phyloP scores from a whole-genome alignment of 2,113 vertebrate species.

The Ptychochromis oligacanthus region DNA sequence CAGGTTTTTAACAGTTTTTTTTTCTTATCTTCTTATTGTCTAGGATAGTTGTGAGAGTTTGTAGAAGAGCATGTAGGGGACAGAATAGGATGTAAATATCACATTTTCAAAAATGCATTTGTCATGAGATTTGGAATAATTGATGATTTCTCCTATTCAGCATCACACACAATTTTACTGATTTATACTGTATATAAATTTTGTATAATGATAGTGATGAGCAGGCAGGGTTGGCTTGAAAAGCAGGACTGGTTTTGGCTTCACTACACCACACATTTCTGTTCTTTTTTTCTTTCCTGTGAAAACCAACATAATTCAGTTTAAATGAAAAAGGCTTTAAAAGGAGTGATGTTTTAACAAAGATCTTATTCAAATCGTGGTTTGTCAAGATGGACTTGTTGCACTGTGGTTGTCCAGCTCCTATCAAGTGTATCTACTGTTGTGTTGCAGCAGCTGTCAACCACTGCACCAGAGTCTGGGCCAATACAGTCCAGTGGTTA shows the following conservation, averaged over 20 bases:
- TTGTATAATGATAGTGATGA: not conserved
- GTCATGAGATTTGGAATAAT: not conserved
- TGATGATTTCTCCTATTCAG: not conserved
- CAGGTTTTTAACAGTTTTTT: not conserved
- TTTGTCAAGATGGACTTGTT: not conserved
- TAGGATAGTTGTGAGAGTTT: not conserved
- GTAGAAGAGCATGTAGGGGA: too few species aligned
- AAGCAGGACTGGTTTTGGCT: not conserved
- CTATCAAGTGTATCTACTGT: conserved; percentile 6
- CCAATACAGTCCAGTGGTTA: conserved; percentile 41
- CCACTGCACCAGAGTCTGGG: conserved; percentile 48
- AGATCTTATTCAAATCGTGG: not conserved
- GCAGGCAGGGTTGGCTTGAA: not conserved
- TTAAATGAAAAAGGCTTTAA: not conserved
- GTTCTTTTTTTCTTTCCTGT: not conserved
- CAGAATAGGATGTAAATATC: not conserved
- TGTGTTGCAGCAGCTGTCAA: conserved; percentile 43
- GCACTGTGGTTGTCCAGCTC: not conserved
- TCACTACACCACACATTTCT: not conserved
- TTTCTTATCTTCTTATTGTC: not conserved
- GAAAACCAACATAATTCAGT: not conserved
- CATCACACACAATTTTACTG: not conserved
- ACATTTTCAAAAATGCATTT: not conserved
- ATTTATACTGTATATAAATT: not conserved
- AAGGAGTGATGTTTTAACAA: not conserved